These are phyloP conservation scores for Dasypolia templi DNA, from an alignment of 2,888 invertebrate genomes.

Conservation along the genomic window DNA sequence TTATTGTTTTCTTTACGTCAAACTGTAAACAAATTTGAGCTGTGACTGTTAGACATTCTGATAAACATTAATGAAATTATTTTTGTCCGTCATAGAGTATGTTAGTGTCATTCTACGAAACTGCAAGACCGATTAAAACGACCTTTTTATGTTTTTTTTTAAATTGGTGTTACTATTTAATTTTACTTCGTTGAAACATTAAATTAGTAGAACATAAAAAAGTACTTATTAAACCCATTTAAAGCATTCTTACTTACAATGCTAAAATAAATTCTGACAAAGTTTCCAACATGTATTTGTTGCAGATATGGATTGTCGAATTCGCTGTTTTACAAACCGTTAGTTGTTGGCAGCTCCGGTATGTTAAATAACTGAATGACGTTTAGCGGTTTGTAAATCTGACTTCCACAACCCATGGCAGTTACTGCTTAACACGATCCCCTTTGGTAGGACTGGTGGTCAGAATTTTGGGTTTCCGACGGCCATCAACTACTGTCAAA, in stretches of 20 bases:
- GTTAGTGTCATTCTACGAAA: conserved; percentile 22
- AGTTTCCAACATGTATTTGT: not conserved
- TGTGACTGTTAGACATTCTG: conserved; percentile 10
- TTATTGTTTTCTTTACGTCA: not conserved
- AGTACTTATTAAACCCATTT: conserved; percentile 8
- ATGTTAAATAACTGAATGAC: too few relatives aligned
- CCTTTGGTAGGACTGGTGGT: not conserved
- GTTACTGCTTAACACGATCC: not conserved
- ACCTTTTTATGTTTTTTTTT: conserved; percentile 35
- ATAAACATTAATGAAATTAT: conserved; percentile 20
- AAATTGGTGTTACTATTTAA: conserved; percentile 27
- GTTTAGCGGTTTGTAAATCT: too few relatives aligned
- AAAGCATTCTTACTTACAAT: conserved; percentile 2
- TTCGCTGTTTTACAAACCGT: too few relatives aligned
- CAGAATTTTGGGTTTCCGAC: not conserved
- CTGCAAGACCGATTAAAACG: conserved; percentile 8
- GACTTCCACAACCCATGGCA: not conserved
- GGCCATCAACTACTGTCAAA: not conserved
- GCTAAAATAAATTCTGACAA: not conserved
- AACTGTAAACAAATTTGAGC: not conserved
- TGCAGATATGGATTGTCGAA: too few relatives aligned
- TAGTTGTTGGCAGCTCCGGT: too few relatives aligned
- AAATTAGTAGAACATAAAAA: too few relatives aligned
- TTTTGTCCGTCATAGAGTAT: conserved; percentile 19
- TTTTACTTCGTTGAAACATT: not conserved